Percentiles rank a stretch among this genome's conserved stretches.
Conservation (phyloP, 2,113 vertebrate species). For the Percopsis transmontana region DNA sequence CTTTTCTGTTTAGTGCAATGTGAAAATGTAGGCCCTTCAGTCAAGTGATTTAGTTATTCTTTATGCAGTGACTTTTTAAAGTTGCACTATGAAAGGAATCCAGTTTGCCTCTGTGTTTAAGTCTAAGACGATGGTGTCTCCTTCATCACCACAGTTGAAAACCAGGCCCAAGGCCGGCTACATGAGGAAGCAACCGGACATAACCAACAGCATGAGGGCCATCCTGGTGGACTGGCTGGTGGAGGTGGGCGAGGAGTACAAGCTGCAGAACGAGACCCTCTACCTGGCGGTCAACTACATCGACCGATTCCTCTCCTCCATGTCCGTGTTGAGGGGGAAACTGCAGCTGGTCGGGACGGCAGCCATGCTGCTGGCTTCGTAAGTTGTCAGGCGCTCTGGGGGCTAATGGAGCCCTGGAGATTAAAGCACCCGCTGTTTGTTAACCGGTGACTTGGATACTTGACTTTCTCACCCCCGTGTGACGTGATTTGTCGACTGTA, state of each 20-base stretch:
- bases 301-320: slow-evolving; percentile 95
- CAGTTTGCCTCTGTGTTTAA: background rate
- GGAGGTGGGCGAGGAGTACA: slow-evolving; percentile 98
- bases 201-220: slow-evolving; percentile 95
- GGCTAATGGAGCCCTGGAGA: too few species aligned
- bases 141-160: slow-evolving; percentile 78
- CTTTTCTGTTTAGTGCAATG: too few species aligned
- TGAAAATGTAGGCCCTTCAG: too few species aligned
- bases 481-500: too few species aligned
- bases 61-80: too few species aligned
- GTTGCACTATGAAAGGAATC: too few species aligned
- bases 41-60: too few species aligned
- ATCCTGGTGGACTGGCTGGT: slow-evolving; percentile 99
- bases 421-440: too few species aligned
- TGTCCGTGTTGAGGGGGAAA: slow-evolving; percentile 97
- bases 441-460: too few species aligned
- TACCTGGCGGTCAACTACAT: slow-evolving; percentile 98
- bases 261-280: slow-evolving; percentile 94
- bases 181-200: slow-evolving; percentile 98
- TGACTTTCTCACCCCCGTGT: too few species aligned
- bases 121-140: background rate
- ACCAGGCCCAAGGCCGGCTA: slow-evolving; percentile 91
- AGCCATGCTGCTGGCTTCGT: slow-evolving; percentile 97
- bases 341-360: slow-evolving; percentile 97
- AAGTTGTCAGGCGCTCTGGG: slow-evolving; percentile 72